These are phyloP conservation scores for Apeltes quadracus DNA, from an alignment of 2,113 vertebrate species.

Conservation along the genomic window DNA sequence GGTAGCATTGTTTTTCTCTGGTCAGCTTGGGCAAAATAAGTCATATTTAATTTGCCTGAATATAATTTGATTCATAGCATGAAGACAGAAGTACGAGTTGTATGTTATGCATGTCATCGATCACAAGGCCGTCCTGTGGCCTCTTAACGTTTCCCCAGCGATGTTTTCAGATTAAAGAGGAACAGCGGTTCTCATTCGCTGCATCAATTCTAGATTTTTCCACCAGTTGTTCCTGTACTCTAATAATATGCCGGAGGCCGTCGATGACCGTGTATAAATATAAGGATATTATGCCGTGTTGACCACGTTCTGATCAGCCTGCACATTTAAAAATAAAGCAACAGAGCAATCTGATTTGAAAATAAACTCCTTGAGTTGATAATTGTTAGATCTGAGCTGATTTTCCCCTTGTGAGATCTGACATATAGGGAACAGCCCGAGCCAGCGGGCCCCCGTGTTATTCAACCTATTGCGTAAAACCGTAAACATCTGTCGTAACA, in stretches of 20 bases:
- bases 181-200: conserved; percentile 4
- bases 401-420: conserved; percentile 4
- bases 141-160: conserved; percentile 19
- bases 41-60: neutral
- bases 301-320: conserved; percentile 11
- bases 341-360: neutral
- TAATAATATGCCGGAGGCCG: conserved; percentile 6
- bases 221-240: neutral
- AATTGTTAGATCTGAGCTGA: neutral
- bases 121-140: neutral
- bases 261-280: conserved; percentile 14
- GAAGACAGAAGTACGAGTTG: neutral
- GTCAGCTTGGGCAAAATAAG: neutral
- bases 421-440: neutral
- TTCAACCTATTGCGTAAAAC: conserved; percentile 17
- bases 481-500: conserved; percentile 15
- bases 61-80: neutral
- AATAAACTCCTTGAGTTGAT: neutral
- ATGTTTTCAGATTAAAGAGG: conserved; percentile 10
- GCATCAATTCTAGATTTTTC: conserved; percentile 30
- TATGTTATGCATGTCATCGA: neutral
- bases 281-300: conserved; percentile 10
- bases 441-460: neutral
- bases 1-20: neutral
- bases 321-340: conserved; percentile 14